Base-by-base conservation (phyloP, 2,113 vertebrate species). In the Hypanus sabinus region DNA sequence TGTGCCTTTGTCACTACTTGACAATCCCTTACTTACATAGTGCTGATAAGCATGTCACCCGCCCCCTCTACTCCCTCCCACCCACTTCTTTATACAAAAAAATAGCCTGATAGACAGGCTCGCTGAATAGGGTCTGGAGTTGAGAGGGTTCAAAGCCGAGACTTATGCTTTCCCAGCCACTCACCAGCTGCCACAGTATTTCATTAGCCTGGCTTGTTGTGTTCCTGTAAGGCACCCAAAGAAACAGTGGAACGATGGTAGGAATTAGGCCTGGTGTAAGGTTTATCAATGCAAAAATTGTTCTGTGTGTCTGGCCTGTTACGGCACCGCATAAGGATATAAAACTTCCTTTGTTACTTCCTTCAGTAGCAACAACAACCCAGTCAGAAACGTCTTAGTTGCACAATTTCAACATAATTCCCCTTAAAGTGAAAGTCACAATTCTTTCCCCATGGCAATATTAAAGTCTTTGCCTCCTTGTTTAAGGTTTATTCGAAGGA, bases 111-210 rank as follows among this genome's bases (percentile, higher is more conserved):
- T 57, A 88, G 85, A 60, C 85, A 33, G 14, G n/a, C 5, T 33
- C 1, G 94, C 94, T 97, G 96, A 97, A 97, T 96, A 96, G 60
- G 20, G 96, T 95, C 95, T 95, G 94, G 93, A 95, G 95, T 93
- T 95, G 96, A 71, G 36, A 96, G 95, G 95, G 96, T 97, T 97
- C 97, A 97, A 95, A 95, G 96, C 96, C 95, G 95, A 96, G 96
- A 97, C 33, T 97, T 96, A 96, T 96, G 97, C 95, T 97, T 97
- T 97, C 97, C 97, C 97, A 97, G 97, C 97, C 97, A 97, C 97
- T 97, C 96, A 95, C 97, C 97, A 97, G 97, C 97, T 97, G 97
- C 97, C 96, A 96, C 96, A 0, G 96, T 96, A 97, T 97, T 97
- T 97, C 97, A 97, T 97, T 97, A 97, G 97, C 96, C 96, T 95